Evolutionary conservation across 2,797 vertebrate genomes (phyloP), one percentile per base, ranked within the genome.

Genomic region (Neosilurus mollespiculum): DNA sequence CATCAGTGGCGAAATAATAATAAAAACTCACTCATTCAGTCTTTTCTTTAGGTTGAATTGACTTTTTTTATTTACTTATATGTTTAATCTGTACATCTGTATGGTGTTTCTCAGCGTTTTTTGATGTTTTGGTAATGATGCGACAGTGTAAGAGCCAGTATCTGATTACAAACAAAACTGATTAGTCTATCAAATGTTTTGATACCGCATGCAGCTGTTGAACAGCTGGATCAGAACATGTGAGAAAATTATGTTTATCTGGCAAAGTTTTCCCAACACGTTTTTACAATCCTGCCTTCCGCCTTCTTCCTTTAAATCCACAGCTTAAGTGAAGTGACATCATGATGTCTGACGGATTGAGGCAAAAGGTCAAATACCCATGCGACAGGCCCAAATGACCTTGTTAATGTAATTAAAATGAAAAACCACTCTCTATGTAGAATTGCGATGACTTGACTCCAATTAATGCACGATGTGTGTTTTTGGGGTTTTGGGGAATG

Each of bases 321-420:
- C 30, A 66, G 65, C 34, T 8, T 9, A 15, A 34, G 26, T 76
- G 20, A 61, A 12, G 11, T 43, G 75, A 37, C 75, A 34, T 20
- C 18, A n/a, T 37, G 56, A 22, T 61, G 30, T 37, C 26, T 61
- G 20, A 77, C 43, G 16, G 51, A 70, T 84, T 82, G 24, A 64
- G 71, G 80, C 82, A 84, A 87, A 37, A 65, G 26, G 70, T 80
- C 82, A 81, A 9, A 65, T 61, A 65, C 62, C 62, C 18, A 54
- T 59, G 54, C 26, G 2, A 59, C 54, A 59, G 69, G 83, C 58
- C 84, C 72, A 64, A 4, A 26, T 78, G 78, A 70, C 81, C 77
- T 75, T 24, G 15, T 37, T 59, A 59, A 59, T 37, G 18, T 58
- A 34, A 58, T 56, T 34, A 10, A 56, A 56, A 58, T 7, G 0